Percentiles rank a stretch among this genome's conserved stretches.
These are phyloP conservation scores for Rhipidura dahli DNA, from an alignment of 2,113 vertebrate genomes.

Conservation along the genomic window DNA sequence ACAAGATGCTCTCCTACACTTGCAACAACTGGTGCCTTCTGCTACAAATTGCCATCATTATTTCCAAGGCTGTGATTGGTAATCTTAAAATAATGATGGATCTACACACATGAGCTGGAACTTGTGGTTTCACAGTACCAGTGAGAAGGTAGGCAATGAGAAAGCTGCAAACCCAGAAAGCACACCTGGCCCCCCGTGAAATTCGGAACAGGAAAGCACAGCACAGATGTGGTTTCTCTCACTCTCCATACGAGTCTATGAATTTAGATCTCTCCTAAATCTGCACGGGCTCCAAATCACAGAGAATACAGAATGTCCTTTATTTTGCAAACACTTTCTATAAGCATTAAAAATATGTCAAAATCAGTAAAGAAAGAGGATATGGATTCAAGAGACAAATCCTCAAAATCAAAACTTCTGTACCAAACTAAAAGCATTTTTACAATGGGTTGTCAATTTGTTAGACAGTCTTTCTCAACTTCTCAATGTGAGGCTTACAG, in stretches of 20 bases:
- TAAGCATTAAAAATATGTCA: neutral
- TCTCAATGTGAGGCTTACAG: neutral
- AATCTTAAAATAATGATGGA: neutral
- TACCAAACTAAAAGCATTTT: neutral
- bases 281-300: neutral
- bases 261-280: neutral
- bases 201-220: neutral
- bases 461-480: neutral
- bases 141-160: neutral
- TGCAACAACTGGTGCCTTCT: neutral
- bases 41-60: neutral
- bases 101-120: accelerated
- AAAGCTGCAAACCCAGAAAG: neutral
- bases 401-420: neutral
- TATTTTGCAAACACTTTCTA: neutral
- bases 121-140: neutral
- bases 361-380: neutral
- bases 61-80: neutral
- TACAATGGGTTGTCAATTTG: neutral
- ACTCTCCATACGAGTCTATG: neutral
- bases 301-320: neutral
- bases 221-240: neutral
- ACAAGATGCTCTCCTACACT: neutral
- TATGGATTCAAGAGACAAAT: neutral
- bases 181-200: accelerated